Base-by-base conservation (phyloP, 2,797 vertebrate genomes). In the Syndactyla subalaris region DNA sequence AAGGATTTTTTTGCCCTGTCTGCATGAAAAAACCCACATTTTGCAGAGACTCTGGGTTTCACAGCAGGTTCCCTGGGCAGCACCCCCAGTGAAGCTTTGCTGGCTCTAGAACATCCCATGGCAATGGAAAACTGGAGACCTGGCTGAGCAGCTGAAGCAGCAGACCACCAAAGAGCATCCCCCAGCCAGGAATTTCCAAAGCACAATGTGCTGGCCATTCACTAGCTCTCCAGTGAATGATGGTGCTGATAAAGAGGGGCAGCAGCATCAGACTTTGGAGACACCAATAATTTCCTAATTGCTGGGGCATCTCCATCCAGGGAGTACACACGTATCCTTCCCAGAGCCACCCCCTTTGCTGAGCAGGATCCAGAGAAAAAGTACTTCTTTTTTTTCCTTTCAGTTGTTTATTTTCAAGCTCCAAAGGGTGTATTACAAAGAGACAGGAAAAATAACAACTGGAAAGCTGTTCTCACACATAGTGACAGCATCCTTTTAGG, bases 331-430 rank as follows among this genome's bases (percentile, higher is more conserved):
- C 14, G 26, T 27, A 0, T 7, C 29, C 34, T 15, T 75, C 70
- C 89, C 63, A 2, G 8, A 2, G 54, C 34, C 22, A 17, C 52
- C 48, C 27, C 21, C 12, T 58, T 32, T 58, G 38, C 77, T 89
- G 41, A 86, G 68, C 38, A 79, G 71, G 57, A 87, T 16, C 48
- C 78, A 76, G 39, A 95, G 45, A 82, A 95, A 87, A 63, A 83
- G 23, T 12, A 85, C 41, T 27, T 26, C 9, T 3, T 8, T 9
- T 46, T 29, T 19, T 26, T 48, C 7, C 32, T 76, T 85, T 85
- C 61, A 78, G 52, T 83, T 81, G 59, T 94, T 96, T 95, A 95
- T 93, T 95, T 95, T 96, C 88, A 96, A 92, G 85, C 84, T 95
- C 92, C 63, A 61, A 79, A 93, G 39, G 36, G 85, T 48, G n/a